A percentile compares a stretch with the other conserved stretches of the same genome.
phyloP scores from a whole-genome alignment of 2,113 vertebrate genomes.

The Trogon melanurus region DNA sequence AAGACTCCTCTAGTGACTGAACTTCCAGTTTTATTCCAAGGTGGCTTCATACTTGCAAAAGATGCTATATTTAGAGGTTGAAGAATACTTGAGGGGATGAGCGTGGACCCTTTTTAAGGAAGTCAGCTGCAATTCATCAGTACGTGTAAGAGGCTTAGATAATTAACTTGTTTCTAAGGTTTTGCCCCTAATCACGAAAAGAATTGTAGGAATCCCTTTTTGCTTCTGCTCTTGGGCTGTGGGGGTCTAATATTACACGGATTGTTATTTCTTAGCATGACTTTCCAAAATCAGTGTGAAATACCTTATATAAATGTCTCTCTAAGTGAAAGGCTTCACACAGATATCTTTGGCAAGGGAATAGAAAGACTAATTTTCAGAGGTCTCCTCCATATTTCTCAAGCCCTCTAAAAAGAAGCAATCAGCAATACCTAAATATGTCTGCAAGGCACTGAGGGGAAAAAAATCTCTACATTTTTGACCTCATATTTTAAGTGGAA shows the following conservation, averaged over 20 bases:
- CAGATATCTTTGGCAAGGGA: not conserved
- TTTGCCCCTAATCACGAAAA: constrained; percentile 5
- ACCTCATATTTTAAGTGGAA: not conserved
- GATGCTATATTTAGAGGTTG: not conserved
- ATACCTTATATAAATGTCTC: not conserved
- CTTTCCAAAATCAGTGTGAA: not conserved
- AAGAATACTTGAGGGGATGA: not conserved
- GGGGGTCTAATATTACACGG: not conserved
- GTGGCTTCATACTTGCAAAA: not conserved
- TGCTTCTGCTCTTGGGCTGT: not conserved
- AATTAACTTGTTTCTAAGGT: constrained; percentile 6
- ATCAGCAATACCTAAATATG: not conserved
- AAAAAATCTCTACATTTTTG: not conserved
- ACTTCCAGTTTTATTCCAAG: not conserved
- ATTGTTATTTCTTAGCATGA: not conserved
- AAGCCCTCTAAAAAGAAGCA: not conserved
- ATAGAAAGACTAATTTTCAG: not conserved
- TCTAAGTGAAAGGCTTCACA: not conserved
- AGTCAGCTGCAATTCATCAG: not conserved
- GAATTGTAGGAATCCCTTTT: not conserved
- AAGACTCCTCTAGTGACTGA: not conserved
- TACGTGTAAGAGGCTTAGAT: not conserved
- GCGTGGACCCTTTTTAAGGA: not conserved
- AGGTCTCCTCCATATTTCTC: not conserved
- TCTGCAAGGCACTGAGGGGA: not conserved